A percentile compares a stretch with the other conserved stretches of the same genome.
Evolutionary conservation across 2,888 invertebrate species (phyloP).

Genomic region (Octonoba sinensis): DNA sequence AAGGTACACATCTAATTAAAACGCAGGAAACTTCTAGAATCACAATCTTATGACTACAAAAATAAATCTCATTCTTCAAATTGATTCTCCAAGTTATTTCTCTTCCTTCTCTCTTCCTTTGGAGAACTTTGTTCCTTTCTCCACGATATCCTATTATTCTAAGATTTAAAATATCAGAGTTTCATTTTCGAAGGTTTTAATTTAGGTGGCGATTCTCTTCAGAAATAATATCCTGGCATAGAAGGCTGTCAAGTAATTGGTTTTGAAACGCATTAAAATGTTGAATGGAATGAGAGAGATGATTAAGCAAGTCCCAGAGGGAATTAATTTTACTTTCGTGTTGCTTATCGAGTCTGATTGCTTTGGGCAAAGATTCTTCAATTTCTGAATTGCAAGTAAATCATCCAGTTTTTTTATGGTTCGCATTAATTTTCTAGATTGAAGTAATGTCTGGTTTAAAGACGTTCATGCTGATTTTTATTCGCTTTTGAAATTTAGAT

Average conservation of each 20-base stretch:
- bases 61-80: no score
- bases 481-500: no score
- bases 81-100: no score
- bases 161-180: constrained; percentile 23
- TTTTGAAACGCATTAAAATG: constrained; percentile 47
- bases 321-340: constrained; percentile 20
- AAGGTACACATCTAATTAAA: no score
- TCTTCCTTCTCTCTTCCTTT: no score
- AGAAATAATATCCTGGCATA: constrained; percentile 29
- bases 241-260: constrained; percentile 43
- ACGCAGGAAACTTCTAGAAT: no score
- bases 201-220: constrained; percentile 11
- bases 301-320: constrained; percentile 21
- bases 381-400: constrained; percentile 17
- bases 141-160: constrained; percentile 20
- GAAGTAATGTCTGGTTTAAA: no score
- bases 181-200: constrained; percentile 37
- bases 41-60: no score
- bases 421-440: no score
- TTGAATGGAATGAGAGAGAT: constrained; percentile 27
- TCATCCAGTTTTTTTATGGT: no score
- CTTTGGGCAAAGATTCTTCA: constrained; percentile 22
- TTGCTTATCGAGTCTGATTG: constrained; percentile 21
- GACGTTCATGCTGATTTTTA: no score
- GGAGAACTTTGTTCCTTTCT: no score